A percentile compares a stretch with the other conserved stretches of the same genome.
Conservation (phyloP, 2,113 vertebrate genomes). For the Phylloscopus whistleri region DNA sequence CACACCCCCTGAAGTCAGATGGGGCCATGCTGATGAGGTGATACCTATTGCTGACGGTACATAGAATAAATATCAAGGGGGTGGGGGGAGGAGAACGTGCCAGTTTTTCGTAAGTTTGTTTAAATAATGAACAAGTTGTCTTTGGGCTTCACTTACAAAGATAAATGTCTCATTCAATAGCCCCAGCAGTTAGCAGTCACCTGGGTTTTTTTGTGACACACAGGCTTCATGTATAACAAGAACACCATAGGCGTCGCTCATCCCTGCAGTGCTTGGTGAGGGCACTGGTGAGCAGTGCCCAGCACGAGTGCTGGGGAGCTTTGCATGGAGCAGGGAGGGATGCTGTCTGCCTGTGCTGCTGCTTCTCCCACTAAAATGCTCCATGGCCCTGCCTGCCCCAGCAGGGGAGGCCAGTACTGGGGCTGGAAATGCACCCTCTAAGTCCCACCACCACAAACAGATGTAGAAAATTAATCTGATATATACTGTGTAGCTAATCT, state of each 20-base stretch:
- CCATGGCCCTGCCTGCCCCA: not conserved
- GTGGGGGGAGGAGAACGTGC: not conserved
- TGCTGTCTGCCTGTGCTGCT: not conserved
- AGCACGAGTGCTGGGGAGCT: not conserved
- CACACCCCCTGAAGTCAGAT: not conserved
- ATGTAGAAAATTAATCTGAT: not conserved
- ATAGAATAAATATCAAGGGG: not conserved
- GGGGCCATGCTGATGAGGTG: not conserved
- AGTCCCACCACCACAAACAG: not conserved
- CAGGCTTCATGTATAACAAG: not conserved
- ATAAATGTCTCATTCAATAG: not conserved
- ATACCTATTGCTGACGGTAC: not conserved
- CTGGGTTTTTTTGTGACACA: not conserved
- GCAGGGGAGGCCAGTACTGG: not conserved
- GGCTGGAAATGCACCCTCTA: not conserved
- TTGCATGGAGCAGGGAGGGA: not conserved
- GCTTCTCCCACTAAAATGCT: not conserved
- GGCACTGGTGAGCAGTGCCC: not conserved
- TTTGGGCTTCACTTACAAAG: not conserved
- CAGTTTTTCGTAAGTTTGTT: slow-evolving; percentile 24
- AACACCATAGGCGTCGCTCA: not conserved
- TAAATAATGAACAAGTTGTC: slow-evolving; percentile 30
- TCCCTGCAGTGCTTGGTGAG: not conserved
- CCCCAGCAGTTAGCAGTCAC: not conserved
- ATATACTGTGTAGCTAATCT: not conserved